These are phyloP conservation scores for Sinodicranocentrus sp. DNA, from an alignment of 2,888 invertebrate species.

Conservation along the genomic window DNA sequence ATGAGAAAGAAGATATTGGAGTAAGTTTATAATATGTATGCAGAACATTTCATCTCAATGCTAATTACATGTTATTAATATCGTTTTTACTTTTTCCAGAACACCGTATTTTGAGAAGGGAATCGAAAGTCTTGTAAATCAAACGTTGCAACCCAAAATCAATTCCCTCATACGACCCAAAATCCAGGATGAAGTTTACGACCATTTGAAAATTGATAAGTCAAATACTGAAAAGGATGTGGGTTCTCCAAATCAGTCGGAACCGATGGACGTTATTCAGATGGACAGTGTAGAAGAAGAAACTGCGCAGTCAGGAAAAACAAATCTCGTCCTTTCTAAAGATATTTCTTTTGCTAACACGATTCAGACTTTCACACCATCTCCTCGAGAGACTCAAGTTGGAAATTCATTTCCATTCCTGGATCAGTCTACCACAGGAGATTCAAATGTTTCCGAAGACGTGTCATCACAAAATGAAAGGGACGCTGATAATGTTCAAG, in stretches of 20 bases:
- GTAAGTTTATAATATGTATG: constrained; percentile 79
- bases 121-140: constrained; percentile 96
- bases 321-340: not conserved
- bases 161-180: constrained; percentile 91
- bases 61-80: too few relatives aligned
- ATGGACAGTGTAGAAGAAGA: too few relatives aligned
- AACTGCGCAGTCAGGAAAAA: not conserved
- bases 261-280: too few relatives aligned
- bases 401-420: too few relatives aligned
- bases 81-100: constrained; percentile 79
- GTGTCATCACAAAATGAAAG: too few relatives aligned
- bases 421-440: too few relatives aligned
- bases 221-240: constrained; percentile 79
- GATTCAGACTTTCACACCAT: too few relatives aligned
- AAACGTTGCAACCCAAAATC: constrained; percentile 96
- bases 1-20: constrained; percentile 92
- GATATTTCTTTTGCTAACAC: not conserved
- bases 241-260: too few relatives aligned
- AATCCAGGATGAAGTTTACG: constrained; percentile 94
- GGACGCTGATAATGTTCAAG: too few relatives aligned
- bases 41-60: too few relatives aligned
- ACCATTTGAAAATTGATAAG: constrained; percentile 88
- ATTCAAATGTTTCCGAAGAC: too few relatives aligned
- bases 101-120: constrained; percentile 94
- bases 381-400: too few relatives aligned